These are phyloP conservation scores for Pseudococcus viburni DNA, from an alignment of 2,888 invertebrate genomes.

Conservation along the genomic window DNA sequence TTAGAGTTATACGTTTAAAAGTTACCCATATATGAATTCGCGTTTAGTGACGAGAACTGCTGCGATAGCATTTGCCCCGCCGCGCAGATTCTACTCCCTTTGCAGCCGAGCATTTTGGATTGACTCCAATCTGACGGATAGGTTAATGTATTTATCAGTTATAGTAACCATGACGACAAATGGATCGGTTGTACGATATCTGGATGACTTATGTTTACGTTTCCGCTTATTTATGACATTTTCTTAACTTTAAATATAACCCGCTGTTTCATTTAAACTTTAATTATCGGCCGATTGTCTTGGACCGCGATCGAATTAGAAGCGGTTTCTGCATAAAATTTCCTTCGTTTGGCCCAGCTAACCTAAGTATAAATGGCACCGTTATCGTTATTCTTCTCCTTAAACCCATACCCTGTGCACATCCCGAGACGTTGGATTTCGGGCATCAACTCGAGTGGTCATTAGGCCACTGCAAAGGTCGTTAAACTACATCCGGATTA, in stretches of 20 bases:
- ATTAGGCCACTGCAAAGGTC: conserved; percentile 25
- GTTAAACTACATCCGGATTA: conserved; percentile 44
- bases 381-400: background rate
- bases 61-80: conserved; percentile 26
- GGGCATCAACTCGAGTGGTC: conserved; percentile 10
- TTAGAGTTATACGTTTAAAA: conserved; percentile 8
- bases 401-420: background rate
- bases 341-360: background rate
- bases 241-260: conserved; percentile 44
- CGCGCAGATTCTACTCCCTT: background rate
- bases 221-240: conserved; percentile 52
- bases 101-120: conserved; percentile 31
- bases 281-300: conserved; percentile 48
- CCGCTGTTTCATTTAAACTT: conserved; percentile 53
- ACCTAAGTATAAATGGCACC: background rate
- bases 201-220: conserved; percentile 53
- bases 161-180: conserved; percentile 55
- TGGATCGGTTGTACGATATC: conserved; percentile 46
- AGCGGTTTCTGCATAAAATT: background rate
- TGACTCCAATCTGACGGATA: conserved; percentile 55
- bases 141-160: conserved; percentile 55
- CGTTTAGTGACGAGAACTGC: conserved; percentile 1
- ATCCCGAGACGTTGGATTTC: background rate
- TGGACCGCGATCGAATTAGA: conserved; percentile 22
- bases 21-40: background rate